phyloP scores from a whole-genome alignment of 2,113 vertebrate genomes.

The Cephalopholis sonnerati region DNA sequence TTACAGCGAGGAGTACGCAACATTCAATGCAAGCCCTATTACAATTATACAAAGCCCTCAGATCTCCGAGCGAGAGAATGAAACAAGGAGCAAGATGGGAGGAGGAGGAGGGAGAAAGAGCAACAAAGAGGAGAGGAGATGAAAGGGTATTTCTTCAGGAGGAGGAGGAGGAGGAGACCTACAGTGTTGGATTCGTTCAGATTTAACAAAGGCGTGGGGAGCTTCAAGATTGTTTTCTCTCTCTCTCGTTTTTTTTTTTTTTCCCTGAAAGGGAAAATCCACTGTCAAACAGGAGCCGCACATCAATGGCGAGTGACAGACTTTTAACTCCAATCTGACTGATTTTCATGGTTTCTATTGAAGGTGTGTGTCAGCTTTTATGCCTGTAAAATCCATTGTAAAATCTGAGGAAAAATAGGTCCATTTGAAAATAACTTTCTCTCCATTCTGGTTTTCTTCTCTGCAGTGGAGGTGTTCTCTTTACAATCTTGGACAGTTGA shows the following conservation, averaged over 20 bases:
- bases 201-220: constrained; percentile 71
- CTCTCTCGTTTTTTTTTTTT: constrained; percentile 22
- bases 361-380: constrained; percentile 50
- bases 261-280: constrained; percentile 61
- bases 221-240: constrained; percentile 72
- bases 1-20: constrained; percentile 68
- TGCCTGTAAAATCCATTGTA: constrained; percentile 43
- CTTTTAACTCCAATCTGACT: constrained; percentile 63
- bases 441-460: constrained; percentile 23
- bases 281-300: constrained; percentile 54
- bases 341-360: constrained; percentile 49
- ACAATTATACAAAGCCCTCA: constrained; percentile 71
- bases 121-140: constrained; percentile 74
- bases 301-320: constrained; percentile 63
- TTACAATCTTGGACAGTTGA: constrained; percentile 41
- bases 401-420: constrained; percentile 26
- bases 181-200: constrained; percentile 67
- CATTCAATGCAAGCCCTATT: constrained; percentile 55
- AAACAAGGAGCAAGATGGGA: constrained; percentile 64
- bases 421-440: constrained; percentile 28
- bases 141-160: constrained; percentile 75
- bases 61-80: constrained; percentile 62
- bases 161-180: constrained; percentile 73
- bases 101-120: constrained; percentile 62
- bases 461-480: not conserved